A percentile compares a stretch with the other conserved stretches of the same genome.
Conservation (phyloP, 2,113 vertebrate species). For the Rhinogobius similis region DNA sequence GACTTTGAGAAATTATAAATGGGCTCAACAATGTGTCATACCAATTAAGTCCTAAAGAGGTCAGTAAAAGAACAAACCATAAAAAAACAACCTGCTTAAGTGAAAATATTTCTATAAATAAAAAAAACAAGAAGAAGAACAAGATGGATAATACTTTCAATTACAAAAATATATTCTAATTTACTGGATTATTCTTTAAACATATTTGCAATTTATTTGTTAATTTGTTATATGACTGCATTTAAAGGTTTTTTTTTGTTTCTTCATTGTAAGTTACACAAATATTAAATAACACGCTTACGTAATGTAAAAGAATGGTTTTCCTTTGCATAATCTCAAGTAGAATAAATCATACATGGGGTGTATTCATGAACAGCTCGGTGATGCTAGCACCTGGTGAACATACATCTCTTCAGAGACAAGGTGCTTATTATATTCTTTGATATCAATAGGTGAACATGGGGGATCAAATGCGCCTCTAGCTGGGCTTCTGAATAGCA, state of each 20-base stretch:
- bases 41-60: too few species aligned
- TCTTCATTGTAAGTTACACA: background rate
- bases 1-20: constrained; percentile 44
- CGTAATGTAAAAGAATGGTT: background rate
- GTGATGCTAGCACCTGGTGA: constrained; percentile 24
- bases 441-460: constrained; percentile 70
- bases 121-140: background rate
- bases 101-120: too few species aligned
- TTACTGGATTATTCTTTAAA: too few species aligned
- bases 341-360: background rate
- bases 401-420: constrained; percentile 62
- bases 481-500: constrained; percentile 63
- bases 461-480: constrained; percentile 72
- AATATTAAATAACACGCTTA: background rate
- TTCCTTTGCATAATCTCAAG: background rate
- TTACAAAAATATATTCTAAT: background rate
- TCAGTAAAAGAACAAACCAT: background rate
- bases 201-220: too few species aligned
- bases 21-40: constrained; percentile 28
- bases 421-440: constrained; percentile 62
- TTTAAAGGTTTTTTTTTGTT: background rate
- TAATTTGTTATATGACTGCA: too few species aligned
- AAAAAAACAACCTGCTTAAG: too few species aligned
- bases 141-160: too few species aligned
- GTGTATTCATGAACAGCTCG: background rate